Percentiles rank a stretch among this genome's conserved stretches.
Conservation (phyloP, 1,140 invertebrate genomes). For the Fopius arisanus region DNA sequence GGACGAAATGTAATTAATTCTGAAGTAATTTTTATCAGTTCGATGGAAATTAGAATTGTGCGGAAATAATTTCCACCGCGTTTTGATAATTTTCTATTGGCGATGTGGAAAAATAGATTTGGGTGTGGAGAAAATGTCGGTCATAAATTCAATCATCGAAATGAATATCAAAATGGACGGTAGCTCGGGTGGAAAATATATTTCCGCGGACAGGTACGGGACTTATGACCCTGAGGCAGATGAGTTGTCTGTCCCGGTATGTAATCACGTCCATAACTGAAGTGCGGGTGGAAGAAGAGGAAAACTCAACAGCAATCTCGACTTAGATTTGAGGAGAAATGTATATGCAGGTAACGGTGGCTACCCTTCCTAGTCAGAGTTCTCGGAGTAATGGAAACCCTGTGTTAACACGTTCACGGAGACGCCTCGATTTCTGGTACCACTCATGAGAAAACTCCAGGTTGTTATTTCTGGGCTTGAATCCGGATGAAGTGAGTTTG, state of each 20-base stretch:
- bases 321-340: conserved; percentile 37
- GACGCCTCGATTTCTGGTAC: background rate
- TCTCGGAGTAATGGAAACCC: conserved; percentile 41
- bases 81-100: background rate
- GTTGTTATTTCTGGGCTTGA: background rate
- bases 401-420: conserved; percentile 37
- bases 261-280: conserved; percentile 52
- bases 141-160: background rate
- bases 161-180: background rate
- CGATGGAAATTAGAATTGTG: background rate
- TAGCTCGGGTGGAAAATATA: conserved; percentile 40
- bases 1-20: no score
- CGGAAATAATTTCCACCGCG: background rate
- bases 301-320: conserved; percentile 37
- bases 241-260: conserved; percentile 53
- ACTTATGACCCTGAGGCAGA: conserved; percentile 53
- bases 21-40: no score
- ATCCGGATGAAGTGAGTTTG: background rate
- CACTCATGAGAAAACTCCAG: background rate
- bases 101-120: background rate
- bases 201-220: conserved; percentile 51
- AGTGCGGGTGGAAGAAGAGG: conserved; percentile 21
- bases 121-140: background rate
- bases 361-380: conserved; percentile 31
- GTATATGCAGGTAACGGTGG: conserved; percentile 17